Base-by-base conservation (phyloP, 2,888 invertebrate genomes). In the Autographa pulchrina region DNA sequence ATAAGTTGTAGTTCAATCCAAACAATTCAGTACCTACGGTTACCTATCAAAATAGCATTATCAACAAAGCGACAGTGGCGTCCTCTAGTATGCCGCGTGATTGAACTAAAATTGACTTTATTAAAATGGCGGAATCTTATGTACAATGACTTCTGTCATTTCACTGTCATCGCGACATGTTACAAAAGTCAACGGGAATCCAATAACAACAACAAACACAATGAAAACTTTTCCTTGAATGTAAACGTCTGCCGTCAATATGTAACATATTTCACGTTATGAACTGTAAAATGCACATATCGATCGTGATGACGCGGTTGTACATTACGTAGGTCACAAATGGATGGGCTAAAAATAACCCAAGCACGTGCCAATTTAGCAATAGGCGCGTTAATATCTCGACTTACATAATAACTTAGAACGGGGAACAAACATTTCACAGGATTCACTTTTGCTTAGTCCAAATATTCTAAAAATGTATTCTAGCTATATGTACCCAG, bases 111-210 rank as follows among this genome's bases (percentile, higher is more conserved):
- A 74, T 73, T 79, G 62, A 79, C 69, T 61, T 68, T 78, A 79
- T 78, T 70, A 75, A 77, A 38, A 80, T 83, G 80, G 75, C 74
- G 78, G 80, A 93, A 94, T 94, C 89, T 94, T 94, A 92, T 90
- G 71, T 72, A 80, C 83, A 86, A 82, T 89, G 92, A 91, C 88
- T 88, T 88, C 92, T 95, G 94, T 94, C 95, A 95, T 90, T 91
- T 90, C 89, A 87, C 91, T 95, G 95, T 95, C 95, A 95, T 86
- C 80, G 85, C 89, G 95, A 95, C 95, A 92, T 93, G 90, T 89
- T 91, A 90, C 83, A 88, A 89, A 90, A 92, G 92, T 93, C 93
- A 94, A 90, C 83, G 74, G 81, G 86, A 91, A 87, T 90, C 84
- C 91, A 92, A 92, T 91, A 92, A 92, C 92, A 93, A 93, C 88